phyloP scores from a whole-genome alignment of 2,797 vertebrate genomes.

The Takifugu rubripes region DNA sequence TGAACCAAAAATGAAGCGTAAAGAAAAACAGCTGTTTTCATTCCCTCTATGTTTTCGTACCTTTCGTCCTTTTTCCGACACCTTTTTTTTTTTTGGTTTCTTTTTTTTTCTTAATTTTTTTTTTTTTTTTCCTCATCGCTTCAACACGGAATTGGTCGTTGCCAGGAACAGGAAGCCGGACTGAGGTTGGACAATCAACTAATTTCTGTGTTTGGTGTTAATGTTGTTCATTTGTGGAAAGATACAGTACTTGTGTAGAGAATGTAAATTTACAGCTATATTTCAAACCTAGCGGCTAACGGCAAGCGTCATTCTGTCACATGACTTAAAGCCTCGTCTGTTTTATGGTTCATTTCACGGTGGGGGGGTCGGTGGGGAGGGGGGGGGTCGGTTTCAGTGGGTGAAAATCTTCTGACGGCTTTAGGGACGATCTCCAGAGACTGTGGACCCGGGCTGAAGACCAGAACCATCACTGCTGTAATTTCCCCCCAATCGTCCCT shows the following conservation, averaged over 20 bases:
- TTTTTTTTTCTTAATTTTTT: conserved; percentile 74
- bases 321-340: conserved; percentile 79
- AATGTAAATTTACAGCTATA: conserved; percentile 99
- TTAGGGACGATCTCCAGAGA: conserved; percentile 47
- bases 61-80: conserved; percentile 80
- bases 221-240: conserved; percentile 99
- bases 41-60: conserved; percentile 94
- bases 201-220: conserved; percentile 98
- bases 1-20: conserved; percentile 97
- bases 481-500: conserved; percentile 62
- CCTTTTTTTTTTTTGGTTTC: conserved; percentile 73
- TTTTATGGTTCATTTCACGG: conserved; percentile 75
- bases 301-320: conserved; percentile 97
- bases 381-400: conserved; percentile 53
- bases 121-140: conserved; percentile 65
- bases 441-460: conserved; percentile 49
- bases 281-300: conserved; percentile 99
- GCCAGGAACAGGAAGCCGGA: conserved; percentile 89
- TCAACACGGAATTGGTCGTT: conserved; percentile 80
- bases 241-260: conserved; percentile 99
- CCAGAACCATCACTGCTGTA: conserved; percentile 64
- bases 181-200: conserved; percentile 99
- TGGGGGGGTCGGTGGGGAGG: conserved; percentile 8
- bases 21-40: conserved; percentile 89
- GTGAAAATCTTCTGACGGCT: conserved; percentile 75